Evolutionary conservation across 1,140 invertebrate species (phyloP).

Genomic region (Drosophila leontia): DNA sequence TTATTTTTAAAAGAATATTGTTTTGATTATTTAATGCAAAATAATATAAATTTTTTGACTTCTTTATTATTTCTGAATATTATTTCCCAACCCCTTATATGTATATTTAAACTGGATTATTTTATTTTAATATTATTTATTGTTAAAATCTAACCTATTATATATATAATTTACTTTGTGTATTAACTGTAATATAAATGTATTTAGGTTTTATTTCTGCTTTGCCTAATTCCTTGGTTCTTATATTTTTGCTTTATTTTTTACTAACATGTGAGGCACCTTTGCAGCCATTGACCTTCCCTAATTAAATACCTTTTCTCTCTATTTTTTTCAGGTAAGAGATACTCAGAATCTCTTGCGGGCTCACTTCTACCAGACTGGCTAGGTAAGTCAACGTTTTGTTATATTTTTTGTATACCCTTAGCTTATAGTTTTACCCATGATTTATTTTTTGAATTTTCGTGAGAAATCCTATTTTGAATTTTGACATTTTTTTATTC

Average conservation of each 20-base stretch:
- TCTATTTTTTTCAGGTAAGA: constrained; percentile 83
- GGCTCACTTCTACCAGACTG: constrained; percentile 85
- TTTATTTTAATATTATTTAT: not conserved
- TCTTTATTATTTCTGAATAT: not conserved
- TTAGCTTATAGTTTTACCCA: constrained; percentile 69
- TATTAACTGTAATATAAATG: not conserved
- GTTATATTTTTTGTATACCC: constrained; percentile 68
- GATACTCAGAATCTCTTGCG: constrained; percentile 86
- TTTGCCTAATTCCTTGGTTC: not conserved
- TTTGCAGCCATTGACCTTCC: not conserved
- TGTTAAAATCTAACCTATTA: not conserved
- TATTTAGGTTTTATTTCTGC: not conserved
- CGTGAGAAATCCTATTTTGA: constrained; percentile 45
- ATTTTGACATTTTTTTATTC: constrained; percentile 47
- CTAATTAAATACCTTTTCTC: constrained; percentile 42
- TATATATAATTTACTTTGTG: not conserved
- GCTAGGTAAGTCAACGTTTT: constrained; percentile 84
- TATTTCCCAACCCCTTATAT: not conserved
- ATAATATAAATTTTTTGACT: not conserved
- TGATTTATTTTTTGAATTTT: constrained; percentile 69
- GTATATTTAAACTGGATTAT: not conserved
- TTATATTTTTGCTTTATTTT: constrained; percentile 1
- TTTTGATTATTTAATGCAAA: not conserved
- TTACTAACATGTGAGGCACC: constrained; percentile 48
- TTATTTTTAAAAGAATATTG: not conserved